phyloP scores from a whole-genome alignment of 2,797 vertebrate species.

The Amniataba percoides region DNA sequence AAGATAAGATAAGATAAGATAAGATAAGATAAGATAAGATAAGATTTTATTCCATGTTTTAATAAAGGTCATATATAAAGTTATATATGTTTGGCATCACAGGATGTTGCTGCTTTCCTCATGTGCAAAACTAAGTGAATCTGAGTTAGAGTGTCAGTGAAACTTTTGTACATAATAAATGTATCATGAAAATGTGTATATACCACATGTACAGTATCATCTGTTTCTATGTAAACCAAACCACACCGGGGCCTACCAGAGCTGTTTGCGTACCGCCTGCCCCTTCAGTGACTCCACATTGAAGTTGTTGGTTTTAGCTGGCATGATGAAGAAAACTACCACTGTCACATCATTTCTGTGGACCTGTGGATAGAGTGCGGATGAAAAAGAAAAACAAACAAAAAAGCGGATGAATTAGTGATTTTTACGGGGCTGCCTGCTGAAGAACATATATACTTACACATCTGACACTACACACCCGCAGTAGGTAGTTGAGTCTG shows the following conservation, averaged over 20 bases:
- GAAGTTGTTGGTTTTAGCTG: slow-evolving; percentile 97
- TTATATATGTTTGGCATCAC: background rate
- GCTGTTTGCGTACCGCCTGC: slow-evolving; percentile 95
- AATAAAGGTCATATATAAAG: background rate
- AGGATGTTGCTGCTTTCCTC: background rate
- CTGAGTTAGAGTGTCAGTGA: background rate
- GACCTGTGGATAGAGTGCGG: slow-evolving; percentile 80
- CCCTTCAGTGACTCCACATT: slow-evolving; percentile 97
- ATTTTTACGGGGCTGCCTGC: background rate
- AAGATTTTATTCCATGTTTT: too few species aligned
- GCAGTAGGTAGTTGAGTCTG: slow-evolving; percentile 94
- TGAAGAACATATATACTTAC: background rate
- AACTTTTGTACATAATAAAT: background rate
- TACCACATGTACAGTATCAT: background rate
- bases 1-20: too few species aligned
- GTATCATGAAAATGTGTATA: background rate
- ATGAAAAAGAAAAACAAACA: background rate
- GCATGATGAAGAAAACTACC: slow-evolving; percentile 98
- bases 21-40: too few species aligned
- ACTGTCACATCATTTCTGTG: slow-evolving; percentile 93
- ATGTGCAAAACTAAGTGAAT: background rate
- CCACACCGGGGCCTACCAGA: slow-evolving; percentile 86
- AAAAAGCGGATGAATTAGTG: background rate
- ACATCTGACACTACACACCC: slow-evolving; percentile 81
- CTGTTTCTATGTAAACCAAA: background rate